Conservation (phyloP, 2,888 invertebrate species). For the Phengaris arion region DNA sequence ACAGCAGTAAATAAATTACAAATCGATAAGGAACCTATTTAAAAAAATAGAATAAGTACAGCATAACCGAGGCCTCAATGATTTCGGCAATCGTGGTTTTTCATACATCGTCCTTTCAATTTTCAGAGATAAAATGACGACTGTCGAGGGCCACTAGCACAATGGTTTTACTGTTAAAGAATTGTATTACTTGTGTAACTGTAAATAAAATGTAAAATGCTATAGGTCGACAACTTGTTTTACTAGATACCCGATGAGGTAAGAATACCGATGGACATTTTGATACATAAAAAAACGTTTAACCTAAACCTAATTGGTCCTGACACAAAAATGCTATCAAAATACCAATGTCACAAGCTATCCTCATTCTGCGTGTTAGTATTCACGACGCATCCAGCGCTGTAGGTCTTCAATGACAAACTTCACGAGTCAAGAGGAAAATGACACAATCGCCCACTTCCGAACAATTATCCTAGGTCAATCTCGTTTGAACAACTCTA, state of each 20-base stretch:
- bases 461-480: constrained; percentile 70
- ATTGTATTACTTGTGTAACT: too few relatives aligned
- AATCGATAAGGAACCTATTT: too few relatives aligned
- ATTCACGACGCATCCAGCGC: constrained; percentile 44
- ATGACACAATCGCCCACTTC: constrained; percentile 69
- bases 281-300: too few relatives aligned
- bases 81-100: too few relatives aligned
- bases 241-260: not conserved
- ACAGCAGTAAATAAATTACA: too few relatives aligned
- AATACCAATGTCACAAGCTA: constrained; percentile 8
- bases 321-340: constrained; percentile 8
- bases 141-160: too few relatives aligned
- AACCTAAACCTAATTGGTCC: not conserved
- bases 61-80: too few relatives aligned
- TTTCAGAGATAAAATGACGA: too few relatives aligned
- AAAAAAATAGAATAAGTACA: too few relatives aligned
- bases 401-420: constrained; percentile 38
- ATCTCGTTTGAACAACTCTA: constrained; percentile 53
- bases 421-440: constrained; percentile 64
- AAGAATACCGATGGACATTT: not conserved
- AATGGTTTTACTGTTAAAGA: too few relatives aligned
- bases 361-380: constrained; percentile 7
- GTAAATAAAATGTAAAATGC: too few relatives aligned
- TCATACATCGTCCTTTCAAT: too few relatives aligned
- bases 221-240: not conserved